Evolutionary conservation across 2,888 invertebrate species (phyloP).

Genomic region (Meiosimyza decipiens): DNA sequence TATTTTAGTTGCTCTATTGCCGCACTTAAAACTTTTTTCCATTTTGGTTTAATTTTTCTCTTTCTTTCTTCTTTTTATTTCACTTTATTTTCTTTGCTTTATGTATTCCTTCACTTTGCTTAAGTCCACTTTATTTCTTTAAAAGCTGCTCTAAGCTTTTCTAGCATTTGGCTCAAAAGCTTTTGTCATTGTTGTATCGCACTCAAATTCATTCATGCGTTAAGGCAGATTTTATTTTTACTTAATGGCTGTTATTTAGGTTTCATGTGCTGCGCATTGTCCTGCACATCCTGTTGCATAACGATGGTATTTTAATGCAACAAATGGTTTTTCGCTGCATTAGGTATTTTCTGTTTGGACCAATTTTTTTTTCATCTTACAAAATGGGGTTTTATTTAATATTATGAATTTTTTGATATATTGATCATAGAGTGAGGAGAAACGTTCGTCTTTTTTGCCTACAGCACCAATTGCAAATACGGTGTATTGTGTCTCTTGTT

Average conservation of each 20-base stretch:
- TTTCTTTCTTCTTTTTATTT: not conserved
- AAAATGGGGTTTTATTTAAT: too few relatives aligned
- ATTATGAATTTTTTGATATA: too few relatives aligned
- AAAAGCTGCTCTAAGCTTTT: slow-evolving; percentile 2
- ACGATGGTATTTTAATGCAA: too few relatives aligned
- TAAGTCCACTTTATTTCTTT: slow-evolving; percentile 54
- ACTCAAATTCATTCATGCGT: slow-evolving; percentile 52
- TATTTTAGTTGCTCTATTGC: not conserved
- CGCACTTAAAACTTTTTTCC: not conserved
- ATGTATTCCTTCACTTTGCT: slow-evolving; percentile 31
- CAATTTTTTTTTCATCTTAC: too few relatives aligned
- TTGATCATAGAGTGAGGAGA: too few relatives aligned
- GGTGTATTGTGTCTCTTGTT: too few relatives aligned
- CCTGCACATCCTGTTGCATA: slow-evolving; percentile 2
- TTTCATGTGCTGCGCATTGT: not conserved
- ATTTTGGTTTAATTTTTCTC: not conserved
- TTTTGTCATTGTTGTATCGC: slow-evolving; percentile 26
- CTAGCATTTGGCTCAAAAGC: slow-evolving; percentile 57
- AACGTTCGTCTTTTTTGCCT: too few relatives aligned
- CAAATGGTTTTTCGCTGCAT: too few relatives aligned
- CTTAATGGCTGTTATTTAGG: slow-evolving; percentile 59
- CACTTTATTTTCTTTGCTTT: slow-evolving; percentile 2
- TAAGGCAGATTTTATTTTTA: slow-evolving; percentile 58
- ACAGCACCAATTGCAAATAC: too few relatives aligned
- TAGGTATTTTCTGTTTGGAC: too few relatives aligned